These are phyloP conservation scores for Tetragnatha montana DNA, from an alignment of 2,888 invertebrate genomes.

Conservation along the genomic window DNA sequence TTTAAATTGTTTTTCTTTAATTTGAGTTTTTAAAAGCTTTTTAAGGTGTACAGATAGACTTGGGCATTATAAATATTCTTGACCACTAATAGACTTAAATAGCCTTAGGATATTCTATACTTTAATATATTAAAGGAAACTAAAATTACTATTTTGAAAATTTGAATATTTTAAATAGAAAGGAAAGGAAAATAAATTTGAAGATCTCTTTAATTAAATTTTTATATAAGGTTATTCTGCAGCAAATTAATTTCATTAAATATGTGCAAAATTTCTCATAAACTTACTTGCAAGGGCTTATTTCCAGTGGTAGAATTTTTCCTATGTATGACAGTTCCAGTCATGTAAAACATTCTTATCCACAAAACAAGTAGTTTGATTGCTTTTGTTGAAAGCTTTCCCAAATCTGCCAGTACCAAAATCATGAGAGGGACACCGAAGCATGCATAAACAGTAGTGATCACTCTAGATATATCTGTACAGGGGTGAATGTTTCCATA, in stretches of 20 bases:
- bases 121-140: no score
- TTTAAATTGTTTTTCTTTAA: no score
- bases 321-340: conserved; percentile 73
- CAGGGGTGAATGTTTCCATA: conserved; percentile 97
- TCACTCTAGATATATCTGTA: conserved; percentile 87
- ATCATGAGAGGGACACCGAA: conserved; percentile 97
- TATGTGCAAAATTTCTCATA: no score
- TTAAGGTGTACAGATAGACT: no score
- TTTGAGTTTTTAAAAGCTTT: no score
- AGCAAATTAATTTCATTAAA: neutral
- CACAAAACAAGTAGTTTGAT: conserved; percentile 89
- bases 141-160: no score
- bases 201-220: neutral
- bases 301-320: conserved; percentile 78
- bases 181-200: neutral
- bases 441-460: conserved; percentile 94
- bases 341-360: conserved; percentile 74
- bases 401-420: conserved; percentile 94
- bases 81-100: no score
- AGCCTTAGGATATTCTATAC: no score
- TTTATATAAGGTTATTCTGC: neutral
- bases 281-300: conserved; percentile 64
- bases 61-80: no score
- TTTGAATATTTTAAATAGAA: no score
- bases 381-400: conserved; percentile 91